Percentiles rank a stretch among this genome's conserved stretches.
phyloP scores from a whole-genome alignment of 2,888 invertebrate genomes.

The Polydrusus cervinus region DNA sequence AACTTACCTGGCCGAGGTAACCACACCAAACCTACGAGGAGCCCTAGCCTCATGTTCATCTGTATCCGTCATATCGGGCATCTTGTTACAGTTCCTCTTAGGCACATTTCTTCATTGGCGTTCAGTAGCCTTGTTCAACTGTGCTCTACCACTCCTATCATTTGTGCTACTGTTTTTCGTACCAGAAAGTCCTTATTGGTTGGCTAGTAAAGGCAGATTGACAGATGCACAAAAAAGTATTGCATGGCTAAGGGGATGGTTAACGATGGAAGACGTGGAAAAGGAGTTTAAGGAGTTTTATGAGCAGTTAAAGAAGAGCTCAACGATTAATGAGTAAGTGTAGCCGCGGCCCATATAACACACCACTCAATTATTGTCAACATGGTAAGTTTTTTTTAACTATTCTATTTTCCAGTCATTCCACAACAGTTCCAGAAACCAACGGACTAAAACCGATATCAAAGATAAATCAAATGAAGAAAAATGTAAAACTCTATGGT shows the following conservation, averaged over 20 bases:
- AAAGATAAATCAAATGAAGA: constrained; percentile 28
- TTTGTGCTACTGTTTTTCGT: constrained; percentile 80
- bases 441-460: not conserved
- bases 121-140: constrained; percentile 80
- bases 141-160: constrained; percentile 78
- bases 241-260: constrained; percentile 89
- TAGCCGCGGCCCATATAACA: too few species aligned
- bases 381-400: too few species aligned
- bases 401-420: not conserved
- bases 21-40: constrained; percentile 86
- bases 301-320: constrained; percentile 49
- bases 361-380: too few species aligned
- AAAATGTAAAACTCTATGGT: constrained; percentile 70
- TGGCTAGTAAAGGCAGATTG: constrained; percentile 79
- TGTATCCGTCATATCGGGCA: constrained; percentile 83
- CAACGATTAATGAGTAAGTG: constrained; percentile 13
- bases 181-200: constrained; percentile 89
- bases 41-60: constrained; percentile 83
- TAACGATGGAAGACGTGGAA: constrained; percentile 76
- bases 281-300: constrained; percentile 75
- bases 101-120: constrained; percentile 84
- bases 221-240: constrained; percentile 81
- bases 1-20: constrained; percentile 89
- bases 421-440: not conserved
- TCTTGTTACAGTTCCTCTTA: constrained; percentile 84